phyloP scores from a whole-genome alignment of 1,140 invertebrate species.

The Aphelenchoides avenae region DNA sequence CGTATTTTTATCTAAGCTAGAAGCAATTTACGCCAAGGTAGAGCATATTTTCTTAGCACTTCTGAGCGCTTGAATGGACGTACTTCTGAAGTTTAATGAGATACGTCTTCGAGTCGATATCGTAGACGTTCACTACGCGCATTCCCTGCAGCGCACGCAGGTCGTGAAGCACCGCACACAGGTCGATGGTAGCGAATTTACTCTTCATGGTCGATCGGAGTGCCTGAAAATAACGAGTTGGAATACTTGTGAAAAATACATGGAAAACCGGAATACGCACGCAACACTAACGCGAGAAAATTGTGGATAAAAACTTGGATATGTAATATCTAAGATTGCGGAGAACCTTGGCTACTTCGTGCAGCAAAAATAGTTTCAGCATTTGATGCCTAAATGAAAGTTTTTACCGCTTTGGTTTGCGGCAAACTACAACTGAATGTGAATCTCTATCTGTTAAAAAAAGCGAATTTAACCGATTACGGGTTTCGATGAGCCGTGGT shows the following conservation, averaged over 20 bases:
- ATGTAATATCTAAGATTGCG: too few relatives aligned
- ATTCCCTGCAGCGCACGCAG: conserved; percentile 79
- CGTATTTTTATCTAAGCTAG: neutral
- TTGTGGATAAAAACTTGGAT: too few relatives aligned
- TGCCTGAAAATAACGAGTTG: neutral
- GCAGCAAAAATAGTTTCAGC: too few relatives aligned
- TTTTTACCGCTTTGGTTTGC: too few relatives aligned
- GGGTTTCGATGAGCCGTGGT: too few relatives aligned
- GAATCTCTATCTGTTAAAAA: too few relatives aligned
- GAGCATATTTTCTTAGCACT: neutral
- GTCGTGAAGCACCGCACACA: conserved; percentile 77
- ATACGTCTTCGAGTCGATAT: conserved; percentile 93
- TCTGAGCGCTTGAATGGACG: conserved; percentile 53
- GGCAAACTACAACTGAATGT: too few relatives aligned
- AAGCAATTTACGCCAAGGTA: neutral
- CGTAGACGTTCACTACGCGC: conserved; percentile 93
- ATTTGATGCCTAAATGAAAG: too few relatives aligned
- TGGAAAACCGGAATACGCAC: too few relatives aligned
- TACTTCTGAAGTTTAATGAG: conserved; percentile 74
- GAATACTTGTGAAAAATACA: neutral
- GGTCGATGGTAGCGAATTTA: conserved; percentile 80
- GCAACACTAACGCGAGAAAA: too few relatives aligned
- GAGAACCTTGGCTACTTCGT: too few relatives aligned
- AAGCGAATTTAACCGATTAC: too few relatives aligned
- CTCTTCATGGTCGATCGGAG: conserved; percentile 30